Percentiles rank a stretch among this genome's conserved stretches.
Conservation (phyloP, 2,797 vertebrate species). For the Tinamus major region DNA sequence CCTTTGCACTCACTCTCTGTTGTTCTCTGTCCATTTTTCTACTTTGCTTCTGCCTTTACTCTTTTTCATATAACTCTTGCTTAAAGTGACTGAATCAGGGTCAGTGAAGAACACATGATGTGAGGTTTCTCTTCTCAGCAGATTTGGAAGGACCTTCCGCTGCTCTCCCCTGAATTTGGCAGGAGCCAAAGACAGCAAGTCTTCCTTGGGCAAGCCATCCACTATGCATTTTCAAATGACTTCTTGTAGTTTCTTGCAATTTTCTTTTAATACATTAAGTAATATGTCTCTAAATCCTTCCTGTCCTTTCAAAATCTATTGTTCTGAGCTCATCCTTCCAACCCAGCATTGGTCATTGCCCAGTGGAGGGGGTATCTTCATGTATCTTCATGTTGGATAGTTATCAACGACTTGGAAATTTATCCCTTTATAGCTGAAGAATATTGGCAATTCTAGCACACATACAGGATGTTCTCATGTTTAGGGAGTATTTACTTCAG, state of each 20-base stretch:
- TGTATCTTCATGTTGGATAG: not conserved
- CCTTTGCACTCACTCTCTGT: not conserved
- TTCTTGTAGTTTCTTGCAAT: not conserved
- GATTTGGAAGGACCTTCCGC: not conserved
- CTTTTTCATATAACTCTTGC: not conserved
- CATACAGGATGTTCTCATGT: not conserved
- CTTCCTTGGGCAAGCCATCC: not conserved
- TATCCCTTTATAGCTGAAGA: not conserved
- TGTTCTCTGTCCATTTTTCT: not conserved
- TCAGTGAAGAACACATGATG: not conserved
- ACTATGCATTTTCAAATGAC: not conserved
- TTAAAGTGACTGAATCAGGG: not conserved
- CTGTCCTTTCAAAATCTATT: not conserved
- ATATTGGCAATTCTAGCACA: not conserved
- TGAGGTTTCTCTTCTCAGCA: not conserved
- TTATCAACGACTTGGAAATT: not conserved
- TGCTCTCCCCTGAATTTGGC: not conserved
- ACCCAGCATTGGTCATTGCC: not conserved
- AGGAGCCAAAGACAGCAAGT: not conserved
- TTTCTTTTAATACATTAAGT: not conserved
- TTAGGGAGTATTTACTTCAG: not conserved
- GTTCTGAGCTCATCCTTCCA: not conserved
- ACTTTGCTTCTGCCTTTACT: not conserved
- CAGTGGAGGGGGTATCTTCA: not conserved
- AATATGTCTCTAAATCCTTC: not conserved